Base-by-base conservation (phyloP, 2,888 invertebrate genomes). In the Sinelater perroti region DNA sequence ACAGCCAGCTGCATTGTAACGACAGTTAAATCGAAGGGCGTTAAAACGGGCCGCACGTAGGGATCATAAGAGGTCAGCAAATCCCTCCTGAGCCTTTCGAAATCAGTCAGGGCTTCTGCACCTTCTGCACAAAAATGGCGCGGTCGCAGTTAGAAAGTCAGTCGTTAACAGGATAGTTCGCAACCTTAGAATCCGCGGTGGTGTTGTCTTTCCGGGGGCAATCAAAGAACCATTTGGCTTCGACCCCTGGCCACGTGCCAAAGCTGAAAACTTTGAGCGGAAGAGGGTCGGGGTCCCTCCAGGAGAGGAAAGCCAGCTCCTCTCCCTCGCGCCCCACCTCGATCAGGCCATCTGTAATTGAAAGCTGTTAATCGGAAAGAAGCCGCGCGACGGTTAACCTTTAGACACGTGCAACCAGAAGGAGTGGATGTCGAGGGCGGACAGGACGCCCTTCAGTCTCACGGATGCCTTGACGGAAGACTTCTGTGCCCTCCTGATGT, bases 201-300 rank as follows among this genome's bases (percentile, higher is more conserved):
- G 72, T 72, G 1, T 63, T 70, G 3, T 71, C 72, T 1, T 79
- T 75, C 33, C 74, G 64, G 3, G 82, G 81, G 65, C 90, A 90
- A 70, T 88, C 87, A 65, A 85, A 89, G 47, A 84, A 81, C 80
- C 89, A 88, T 68, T 86, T 87, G 0, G 87, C 87, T 65, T 85
- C 84, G 0, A 86, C 83, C 0, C 82, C 81, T 3, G 81, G 81
- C 85, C 88, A 90, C 0, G 87, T 82, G 8, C 87, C 85, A 63
- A 90, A 89, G 71, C 88, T 87, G 55, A 89, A 83, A 70, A 84
- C 87, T 63, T 81, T 82, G 10, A 90, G 78, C 0, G 80, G 79
- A n/a, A 90, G 70, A 0, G 86, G 85, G 30, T 81, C 76, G 0
- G 81, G 71, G 70, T 90, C 89, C 16, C 72, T 77, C 77, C 83